Base-by-base conservation (phyloP, 2,797 vertebrate species). In the Cercopithecus mitis region DNA sequence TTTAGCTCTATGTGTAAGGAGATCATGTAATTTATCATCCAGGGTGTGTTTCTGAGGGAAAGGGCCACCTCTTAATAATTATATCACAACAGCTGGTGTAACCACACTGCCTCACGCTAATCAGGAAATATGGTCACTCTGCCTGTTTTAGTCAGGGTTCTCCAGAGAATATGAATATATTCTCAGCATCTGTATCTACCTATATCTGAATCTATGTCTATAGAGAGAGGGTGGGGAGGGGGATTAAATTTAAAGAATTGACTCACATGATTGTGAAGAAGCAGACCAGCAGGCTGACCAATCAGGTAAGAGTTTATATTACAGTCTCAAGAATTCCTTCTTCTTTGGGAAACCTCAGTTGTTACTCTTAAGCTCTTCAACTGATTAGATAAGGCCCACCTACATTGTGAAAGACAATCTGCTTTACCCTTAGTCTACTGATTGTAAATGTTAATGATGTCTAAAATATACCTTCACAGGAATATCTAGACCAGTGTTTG, bases 21-120 rank as follows among this genome's bases (percentile, higher is more conserved):
- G 77, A 80, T 77, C 72, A 41, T 89, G 75, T 76, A 91, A 95
- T 89, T 87, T 84, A 57, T 95, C 80, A 83, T 47, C 19, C 90
- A 91, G 17, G 20, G 80, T 10, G 24, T 83, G 64, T 72, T 95
- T 95, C 64, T 39, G 43, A 50, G 41, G 73, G 50, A 90, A 77
- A 89, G 27, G 67, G 43, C 90, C 47, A 33, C 25, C n/a, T 91
- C 36, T 91, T 94, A 76, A 81, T 73, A 80, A 95, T 92, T 96
- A 70, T 19, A 75, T 50, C 25, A 61, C 33, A 50, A 27, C 39
- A 82, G 41, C 24, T 41, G 19, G 27, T 58, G 15, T 77, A 93
- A 55, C 9, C 12, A 14, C 39, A 45, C 67, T 86, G 22, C 43
- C 50, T 90, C 67, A 50, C 81, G 17, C 39, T 95, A 92, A 84